A percentile compares a stretch with the other conserved stretches of the same genome.
Evolutionary conservation across 2,797 vertebrate species (phyloP).

Genomic region (Enteromius thamalakanensis): DNA sequence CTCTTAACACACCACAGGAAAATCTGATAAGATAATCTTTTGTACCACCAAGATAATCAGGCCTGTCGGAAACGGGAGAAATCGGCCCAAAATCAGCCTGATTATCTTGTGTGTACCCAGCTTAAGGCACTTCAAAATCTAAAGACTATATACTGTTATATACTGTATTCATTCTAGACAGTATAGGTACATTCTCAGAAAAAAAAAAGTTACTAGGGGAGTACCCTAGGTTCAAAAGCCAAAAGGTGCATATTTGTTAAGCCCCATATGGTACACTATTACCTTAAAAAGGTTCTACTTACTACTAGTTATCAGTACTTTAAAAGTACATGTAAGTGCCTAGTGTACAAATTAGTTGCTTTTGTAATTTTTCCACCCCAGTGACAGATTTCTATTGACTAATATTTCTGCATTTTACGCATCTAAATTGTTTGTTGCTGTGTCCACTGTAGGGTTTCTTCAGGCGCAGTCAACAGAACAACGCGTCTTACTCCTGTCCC

Average conservation of each 20-base stretch:
- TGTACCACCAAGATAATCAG: too few species aligned
- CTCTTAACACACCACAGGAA: too few species aligned
- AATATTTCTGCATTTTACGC: not conserved
- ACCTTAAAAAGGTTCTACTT: not conserved
- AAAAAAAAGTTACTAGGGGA: not conserved
- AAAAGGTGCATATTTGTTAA: not conserved
- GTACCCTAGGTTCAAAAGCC: not conserved
- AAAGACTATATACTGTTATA: not conserved
- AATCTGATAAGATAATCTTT: too few species aligned
- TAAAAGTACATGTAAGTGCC: not conserved
- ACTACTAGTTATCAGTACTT: not conserved
- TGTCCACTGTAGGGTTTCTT: slow-evolving; percentile 89
- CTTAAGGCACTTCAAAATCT: not conserved
- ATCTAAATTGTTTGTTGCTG: not conserved
- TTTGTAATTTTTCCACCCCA: not conserved
- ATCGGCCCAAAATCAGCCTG: too few species aligned
- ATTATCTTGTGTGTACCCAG: too few species aligned
- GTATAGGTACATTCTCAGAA: not conserved
- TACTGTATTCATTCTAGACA: not conserved
- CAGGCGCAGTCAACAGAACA: slow-evolving; percentile 98
- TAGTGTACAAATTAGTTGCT: not conserved
- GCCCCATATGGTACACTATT: not conserved
- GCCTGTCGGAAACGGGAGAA: too few species aligned
- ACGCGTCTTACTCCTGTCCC: slow-evolving; percentile 97
- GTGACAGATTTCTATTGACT: not conserved